Evolutionary conservation across 2,888 invertebrate genomes (phyloP), one percentile per base, ranked within the genome.

Genomic region (Papilio protenor): DNA sequence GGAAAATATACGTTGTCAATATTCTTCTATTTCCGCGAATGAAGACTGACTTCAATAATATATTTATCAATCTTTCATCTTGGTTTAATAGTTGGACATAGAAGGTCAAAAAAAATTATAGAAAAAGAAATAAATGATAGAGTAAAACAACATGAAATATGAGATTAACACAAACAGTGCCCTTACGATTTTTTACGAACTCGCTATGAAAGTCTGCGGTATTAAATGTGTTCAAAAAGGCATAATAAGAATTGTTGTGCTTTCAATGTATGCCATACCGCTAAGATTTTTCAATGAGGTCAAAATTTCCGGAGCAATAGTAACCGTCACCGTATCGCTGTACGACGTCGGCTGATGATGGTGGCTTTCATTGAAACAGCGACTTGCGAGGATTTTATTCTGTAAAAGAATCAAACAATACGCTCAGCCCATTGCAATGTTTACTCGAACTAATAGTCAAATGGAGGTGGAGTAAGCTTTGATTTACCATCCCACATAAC

Each of bases 281-380:
- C 81, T 81, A 40, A 83, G 59, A 77, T 84, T 83, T 80, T 83
- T 85, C 69, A 84, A 79, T 4, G 81, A 73, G 8, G 79, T 78
- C 61, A 79, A 45, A 27, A 83, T 69, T 76, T 81, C 81, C 18
- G 80, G 77, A 61, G 82, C 76, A n/a, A 81, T 57, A 69, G 75
- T 57, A 16, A 33, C 77, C 12, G 72, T 77, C 27, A 55, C 71
- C 69, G 76, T 59, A 75, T 74, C 79, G 59, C 2, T 33, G 59
- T 47, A 69, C 64, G 71, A 33, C 66, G 71, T 73, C 16, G 66
- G 73, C 77, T 27, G 77, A 78, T 81, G 81, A 75, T 71, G 81
- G 79, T 74, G 71, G 6, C 66, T 77, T 40, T 73, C 40, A 23
- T 77, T 73, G 23, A 66, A 66, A 40, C 66, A 57, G 33, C 55